A percentile compares a stretch with the other conserved stretches of the same genome.
These are phyloP conservation scores for Bettongia penicillata DNA, from an alignment of 2,113 vertebrate species.

Conservation along the genomic window DNA sequence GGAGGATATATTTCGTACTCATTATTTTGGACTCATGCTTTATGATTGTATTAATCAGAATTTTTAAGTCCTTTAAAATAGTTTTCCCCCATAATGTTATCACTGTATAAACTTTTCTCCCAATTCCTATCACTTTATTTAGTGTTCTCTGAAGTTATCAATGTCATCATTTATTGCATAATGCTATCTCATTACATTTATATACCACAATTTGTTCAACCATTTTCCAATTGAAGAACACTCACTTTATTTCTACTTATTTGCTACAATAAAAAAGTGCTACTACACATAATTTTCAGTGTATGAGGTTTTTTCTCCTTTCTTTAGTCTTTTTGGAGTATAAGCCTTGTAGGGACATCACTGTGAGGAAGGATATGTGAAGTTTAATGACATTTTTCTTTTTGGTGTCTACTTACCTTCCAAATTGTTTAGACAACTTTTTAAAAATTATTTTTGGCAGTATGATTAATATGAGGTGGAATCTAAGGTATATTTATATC, in stretches of 20 bases:
- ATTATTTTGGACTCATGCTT: neutral
- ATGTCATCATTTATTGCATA: neutral
- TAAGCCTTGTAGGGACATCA: neutral
- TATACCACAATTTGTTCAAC: neutral
- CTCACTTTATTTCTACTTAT: neutral
- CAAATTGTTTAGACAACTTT: neutral
- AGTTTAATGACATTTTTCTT: neutral
- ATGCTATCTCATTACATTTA: neutral
- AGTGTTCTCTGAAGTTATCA: neutral
- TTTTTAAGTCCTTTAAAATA: neutral
- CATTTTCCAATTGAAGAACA: neutral
- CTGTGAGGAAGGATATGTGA: neutral
- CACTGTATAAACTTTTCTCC: neutral
- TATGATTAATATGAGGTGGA: neutral
- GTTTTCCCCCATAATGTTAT: neutral
- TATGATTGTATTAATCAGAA: neutral
- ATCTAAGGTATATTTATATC: neutral
- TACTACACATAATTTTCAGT: rapidly evolving
- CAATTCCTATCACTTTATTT: neutral
- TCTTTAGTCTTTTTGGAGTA: neutral
- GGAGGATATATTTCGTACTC: neutral
- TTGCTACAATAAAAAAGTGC: neutral
- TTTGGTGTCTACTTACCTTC: neutral
- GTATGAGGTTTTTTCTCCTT: neutral
- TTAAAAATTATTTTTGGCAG: neutral